These are phyloP conservation scores for Charaxes varanes DNA, from an alignment of 1,140 invertebrate species.

Conservation along the genomic window DNA sequence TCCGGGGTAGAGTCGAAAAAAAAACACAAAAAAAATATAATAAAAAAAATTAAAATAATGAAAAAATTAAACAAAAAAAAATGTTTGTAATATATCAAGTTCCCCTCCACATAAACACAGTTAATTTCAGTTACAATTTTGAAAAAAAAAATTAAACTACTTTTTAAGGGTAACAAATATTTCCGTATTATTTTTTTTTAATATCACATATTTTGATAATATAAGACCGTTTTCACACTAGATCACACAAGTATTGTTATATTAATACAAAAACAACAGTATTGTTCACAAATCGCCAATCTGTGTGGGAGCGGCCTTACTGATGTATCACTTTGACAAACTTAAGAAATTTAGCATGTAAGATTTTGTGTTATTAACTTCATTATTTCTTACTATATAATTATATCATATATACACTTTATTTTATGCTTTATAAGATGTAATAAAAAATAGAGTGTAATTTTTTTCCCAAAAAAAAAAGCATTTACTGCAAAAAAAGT, in stretches of 20 bases:
- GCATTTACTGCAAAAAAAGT: too few species aligned
- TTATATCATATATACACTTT: background rate
- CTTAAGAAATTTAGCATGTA: slow-evolving; percentile 8
- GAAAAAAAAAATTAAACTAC: too few species aligned
- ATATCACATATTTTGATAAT: background rate
- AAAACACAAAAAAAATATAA: slow-evolving; percentile 36
- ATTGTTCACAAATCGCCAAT: background rate
- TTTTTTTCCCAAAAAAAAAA: background rate
- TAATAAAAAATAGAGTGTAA: background rate
- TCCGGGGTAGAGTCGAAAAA: slow-evolving; percentile 57
- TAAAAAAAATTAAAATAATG: slow-evolving; percentile 31
- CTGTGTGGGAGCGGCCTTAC: slow-evolving; percentile 5
- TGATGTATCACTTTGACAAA: slow-evolving; percentile 1
- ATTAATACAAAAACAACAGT: background rate
- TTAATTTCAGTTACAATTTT: slow-evolving; percentile 9
- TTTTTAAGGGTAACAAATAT: too few species aligned
- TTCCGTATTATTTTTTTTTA: background rate
- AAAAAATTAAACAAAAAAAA: slow-evolving; percentile 34
- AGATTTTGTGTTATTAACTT: slow-evolving; percentile 14
- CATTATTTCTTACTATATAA: slow-evolving; percentile 11
- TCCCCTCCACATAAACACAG: slow-evolving; percentile 22
- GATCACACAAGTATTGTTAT: background rate
- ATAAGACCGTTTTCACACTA: slow-evolving; percentile 7
- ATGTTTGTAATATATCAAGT: slow-evolving; percentile 47
- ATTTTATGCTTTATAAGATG: slow-evolving; percentile 8